phyloP scores from a whole-genome alignment of 2,113 vertebrate species.

The Nansenia antarctica region DNA sequence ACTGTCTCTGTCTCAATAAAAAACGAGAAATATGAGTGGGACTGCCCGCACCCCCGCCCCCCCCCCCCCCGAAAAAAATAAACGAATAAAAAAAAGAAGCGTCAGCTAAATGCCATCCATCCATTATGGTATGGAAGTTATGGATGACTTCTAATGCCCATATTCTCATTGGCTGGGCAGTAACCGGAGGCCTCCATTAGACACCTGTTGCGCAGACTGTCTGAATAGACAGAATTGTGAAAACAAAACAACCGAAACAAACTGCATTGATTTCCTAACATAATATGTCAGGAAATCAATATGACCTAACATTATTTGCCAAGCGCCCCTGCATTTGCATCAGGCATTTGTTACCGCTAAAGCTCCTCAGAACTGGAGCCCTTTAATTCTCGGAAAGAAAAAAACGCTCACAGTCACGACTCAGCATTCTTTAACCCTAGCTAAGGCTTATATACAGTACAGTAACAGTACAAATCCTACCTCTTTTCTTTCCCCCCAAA shows the following conservation, averaged over 20 bases:
- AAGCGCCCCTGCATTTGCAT: conserved; percentile 22
- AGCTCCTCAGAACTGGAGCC: not conserved
- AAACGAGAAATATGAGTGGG: too few species aligned
- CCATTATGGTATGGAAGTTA: too few species aligned
- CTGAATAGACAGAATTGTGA: not conserved
- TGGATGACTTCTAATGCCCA: too few species aligned
- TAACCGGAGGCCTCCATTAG: too few species aligned
- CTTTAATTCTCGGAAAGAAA: too few species aligned
- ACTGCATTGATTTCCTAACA: not conserved
- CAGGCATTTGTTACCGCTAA: conserved; percentile 38
- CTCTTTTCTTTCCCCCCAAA: conserved; percentile 45
- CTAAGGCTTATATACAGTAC: conserved; percentile 54
- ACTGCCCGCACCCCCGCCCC: too few species aligned
- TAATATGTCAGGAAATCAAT: too few species aligned
- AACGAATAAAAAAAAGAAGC: too few species aligned
- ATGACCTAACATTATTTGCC: conserved; percentile 45
- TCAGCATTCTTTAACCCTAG: conserved; percentile 50
- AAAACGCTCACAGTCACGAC: conserved; percentile 22
- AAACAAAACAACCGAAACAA: not conserved
- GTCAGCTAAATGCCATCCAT: too few species aligned
- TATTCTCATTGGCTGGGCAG: too few species aligned
- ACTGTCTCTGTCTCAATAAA: too few species aligned
- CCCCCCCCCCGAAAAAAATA: too few species aligned
- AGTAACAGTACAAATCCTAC: conserved; percentile 24
- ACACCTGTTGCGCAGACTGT: not conserved